Evolutionary conservation across 2,888 invertebrate species (phyloP), one percentile per base, ranked within the genome.

Genomic region (Phrixothrix hirtus): DNA sequence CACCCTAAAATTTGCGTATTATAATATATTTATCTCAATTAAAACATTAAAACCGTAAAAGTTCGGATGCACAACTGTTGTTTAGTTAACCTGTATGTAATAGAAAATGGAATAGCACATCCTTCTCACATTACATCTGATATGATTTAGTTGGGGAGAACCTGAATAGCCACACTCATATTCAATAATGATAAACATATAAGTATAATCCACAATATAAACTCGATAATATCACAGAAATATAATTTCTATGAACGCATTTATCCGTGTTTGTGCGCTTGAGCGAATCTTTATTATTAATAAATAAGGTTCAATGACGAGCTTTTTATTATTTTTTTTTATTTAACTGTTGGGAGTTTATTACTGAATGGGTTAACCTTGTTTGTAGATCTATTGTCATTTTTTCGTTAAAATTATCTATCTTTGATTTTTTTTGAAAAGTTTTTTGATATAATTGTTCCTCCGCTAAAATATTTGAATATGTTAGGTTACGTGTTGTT

Each of bases 181-280:
- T 54, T 54, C 35, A 49, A 45, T 47, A 48, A 49, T 49, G 49
- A 54, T 54, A 54, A 54, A 54, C 54, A 45, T 45, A 49, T 49
- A 42, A n/a, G n/a, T 53, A 49, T 37, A 43, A 53, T 48, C 48
- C 54, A 49, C 41, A 48, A 54, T 54, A 50, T 50, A 7, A 54
- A 54, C 54, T 39, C 54, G 55, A 55, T 55, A 55, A 55, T 44
- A 55, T 55, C 55, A 47, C 47, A 50, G 27, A 50, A 50, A 46
- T 51, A 55, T 51, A 47, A 51, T 51, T 51, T 55, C 47, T 47
- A 55, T 55, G 55, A 37, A 36, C 45, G 17, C 51, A 55, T 51
- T 55, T 55, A 45, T 51, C 43, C 55, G 51, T 55, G 35, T 34
- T 51, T 51, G 47, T 38, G 51, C 47, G 55, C 51, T 31, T 43